phyloP scores from a whole-genome alignment of 2,888 invertebrate species.

The Sminthurides aquaticus region DNA sequence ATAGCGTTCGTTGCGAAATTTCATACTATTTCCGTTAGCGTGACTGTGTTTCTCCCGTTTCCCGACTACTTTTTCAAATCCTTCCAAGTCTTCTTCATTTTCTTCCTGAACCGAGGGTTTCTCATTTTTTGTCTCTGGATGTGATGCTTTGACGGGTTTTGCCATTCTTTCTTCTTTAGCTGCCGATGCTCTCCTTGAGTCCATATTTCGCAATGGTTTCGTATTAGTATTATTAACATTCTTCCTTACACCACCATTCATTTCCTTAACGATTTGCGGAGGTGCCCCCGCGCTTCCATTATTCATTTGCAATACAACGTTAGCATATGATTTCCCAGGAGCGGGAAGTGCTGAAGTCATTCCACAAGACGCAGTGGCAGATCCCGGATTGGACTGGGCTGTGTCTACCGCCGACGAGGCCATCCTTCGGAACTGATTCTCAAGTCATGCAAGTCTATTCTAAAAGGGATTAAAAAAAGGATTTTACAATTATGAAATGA shows the following conservation, averaged over 20 bases:
- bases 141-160: not conserved
- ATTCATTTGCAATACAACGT: conserved; percentile 14
- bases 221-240: not conserved
- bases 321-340: conserved; percentile 7
- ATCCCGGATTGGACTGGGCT: conserved; percentile 1
- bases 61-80: conserved; percentile 16
- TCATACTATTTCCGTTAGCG: conserved; percentile 7
- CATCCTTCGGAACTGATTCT: too few relatives aligned
- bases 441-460: too few relatives aligned
- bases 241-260: not conserved
- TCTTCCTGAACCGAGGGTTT: not conserved
- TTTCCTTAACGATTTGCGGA: not conserved
- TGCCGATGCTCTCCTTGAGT: not conserved
- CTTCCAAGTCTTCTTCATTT: conserved; percentile 1
- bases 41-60: conserved; percentile 8
- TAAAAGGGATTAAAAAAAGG: too few relatives aligned
- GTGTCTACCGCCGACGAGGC: conserved; percentile 6
- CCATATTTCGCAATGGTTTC: not conserved
- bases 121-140: not conserved
- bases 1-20: too few relatives aligned
- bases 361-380: conserved; percentile 4
- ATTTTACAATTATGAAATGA: too few relatives aligned
- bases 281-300: not conserved
- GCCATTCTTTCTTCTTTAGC: not conserved
- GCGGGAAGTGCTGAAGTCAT: not conserved